Evolutionary conservation across 1,140 invertebrate species (phyloP), one percentile per base, ranked within the genome.

Genomic region (Orius insidiosus): DNA sequence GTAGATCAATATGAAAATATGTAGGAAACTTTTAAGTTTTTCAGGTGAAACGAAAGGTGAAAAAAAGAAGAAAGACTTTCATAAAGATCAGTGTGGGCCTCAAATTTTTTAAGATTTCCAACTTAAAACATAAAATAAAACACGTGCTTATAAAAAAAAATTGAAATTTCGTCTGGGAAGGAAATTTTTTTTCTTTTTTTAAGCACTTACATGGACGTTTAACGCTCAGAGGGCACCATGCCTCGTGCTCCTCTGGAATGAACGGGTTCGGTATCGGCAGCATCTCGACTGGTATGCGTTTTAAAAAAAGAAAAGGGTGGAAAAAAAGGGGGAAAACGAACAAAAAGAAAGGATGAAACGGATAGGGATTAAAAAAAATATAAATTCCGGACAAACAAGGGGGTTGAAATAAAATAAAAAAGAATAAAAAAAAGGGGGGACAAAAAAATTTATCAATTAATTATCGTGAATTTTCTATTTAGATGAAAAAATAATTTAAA

Each of bases 161-260:
- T 24, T 4, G 3, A 24, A 24, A 24, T 24, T 24, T 24, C 24
- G 24, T 24, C 24, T 24, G 24, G 24, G 24, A 24, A 24, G 24
- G 24, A 24, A 24, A 24, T 24, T 24, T 24, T 24, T 24, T 24
- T 24, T 24, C 24, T 24, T 24, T 24, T 24, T 24, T 24, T 24
- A 24, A 24, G 24, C 24, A 24, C 24, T 24, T 24, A 24, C 24
- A 24, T 24, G 24, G 24, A 24, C 24, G 24, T 24, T 24, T 51
- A 7, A 50, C 31, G 43, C 60, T 55, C 43, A 63, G 58, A 60
- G 80, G 80, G 70, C 82, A 85, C 74, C 78, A 82, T 68, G 78
- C 76, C 68, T 85, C 80, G 70, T 84, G 81, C 72, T 85, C 76
- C 69, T 83, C 78, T 60, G 80, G 80, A 68, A 80, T 78, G 66